phyloP scores from a whole-genome alignment of 2,797 vertebrate genomes.

The Phrynocephalus forsythii region DNA sequence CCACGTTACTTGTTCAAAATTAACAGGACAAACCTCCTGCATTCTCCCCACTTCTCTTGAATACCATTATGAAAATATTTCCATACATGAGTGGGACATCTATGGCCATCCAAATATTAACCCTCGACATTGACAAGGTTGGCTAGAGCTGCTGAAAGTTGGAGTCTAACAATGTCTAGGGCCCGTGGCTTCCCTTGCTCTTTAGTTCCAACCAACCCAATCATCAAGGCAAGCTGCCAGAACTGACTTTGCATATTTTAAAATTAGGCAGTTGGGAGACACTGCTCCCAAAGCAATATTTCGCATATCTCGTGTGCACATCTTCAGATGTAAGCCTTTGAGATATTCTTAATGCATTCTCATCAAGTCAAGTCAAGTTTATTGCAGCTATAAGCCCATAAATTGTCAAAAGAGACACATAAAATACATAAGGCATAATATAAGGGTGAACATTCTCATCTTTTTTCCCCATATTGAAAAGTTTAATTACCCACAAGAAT shows the following conservation, averaged over 20 bases:
- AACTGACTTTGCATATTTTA: not conserved
- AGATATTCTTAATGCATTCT: not conserved
- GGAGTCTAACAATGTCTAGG: not conserved
- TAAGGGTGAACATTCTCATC: not conserved
- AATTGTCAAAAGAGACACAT: too few species aligned
- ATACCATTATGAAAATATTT: not conserved
- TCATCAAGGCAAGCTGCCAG: not conserved
- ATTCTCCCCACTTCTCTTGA: not conserved
- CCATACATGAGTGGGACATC: too few species aligned
- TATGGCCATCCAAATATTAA: not conserved
- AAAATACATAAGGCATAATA: too few species aligned
- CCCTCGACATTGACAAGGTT: not conserved
- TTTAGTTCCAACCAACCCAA: not conserved
- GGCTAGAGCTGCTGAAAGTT: not conserved
- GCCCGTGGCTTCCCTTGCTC: not conserved
- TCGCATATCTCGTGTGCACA: not conserved
- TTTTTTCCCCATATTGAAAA: not conserved
- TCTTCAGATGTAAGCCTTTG: not conserved
- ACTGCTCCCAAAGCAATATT: not conserved
- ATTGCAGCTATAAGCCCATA: too few species aligned
- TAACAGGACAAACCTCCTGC: not conserved
- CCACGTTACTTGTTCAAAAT: not conserved
- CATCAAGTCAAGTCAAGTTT: too few species aligned
- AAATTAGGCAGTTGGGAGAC: too few species aligned
- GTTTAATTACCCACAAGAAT: not conserved